A percentile compares a stretch with the other conserved stretches of the same genome.
Evolutionary conservation across 2,113 vertebrate species (phyloP).

Genomic region (Microtus oregoni): DNA sequence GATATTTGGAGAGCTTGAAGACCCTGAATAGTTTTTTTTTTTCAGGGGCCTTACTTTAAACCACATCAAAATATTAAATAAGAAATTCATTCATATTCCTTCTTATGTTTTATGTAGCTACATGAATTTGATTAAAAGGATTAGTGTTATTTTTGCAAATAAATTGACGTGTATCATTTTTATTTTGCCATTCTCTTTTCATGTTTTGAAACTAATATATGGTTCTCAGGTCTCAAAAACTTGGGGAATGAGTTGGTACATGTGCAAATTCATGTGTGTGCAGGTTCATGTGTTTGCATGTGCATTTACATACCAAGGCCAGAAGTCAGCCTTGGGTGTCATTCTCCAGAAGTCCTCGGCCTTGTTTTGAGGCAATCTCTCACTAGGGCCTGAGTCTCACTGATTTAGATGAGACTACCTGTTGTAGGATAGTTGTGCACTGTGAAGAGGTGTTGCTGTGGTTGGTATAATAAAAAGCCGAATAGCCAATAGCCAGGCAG

Average conservation of each 20-base stretch:
- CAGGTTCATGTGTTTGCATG: neutral
- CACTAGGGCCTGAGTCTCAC: neutral
- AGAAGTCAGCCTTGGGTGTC: neutral
- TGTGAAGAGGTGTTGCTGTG: neutral
- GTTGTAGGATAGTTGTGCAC: neutral
- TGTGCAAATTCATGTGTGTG: too few relatives aligned
- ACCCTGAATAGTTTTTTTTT: neutral
- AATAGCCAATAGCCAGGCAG: neutral
- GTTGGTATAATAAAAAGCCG: neutral
- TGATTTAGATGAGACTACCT: neutral
- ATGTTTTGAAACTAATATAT: slow-evolving; percentile 3
- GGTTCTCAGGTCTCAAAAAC: neutral
- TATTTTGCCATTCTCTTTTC: neutral
- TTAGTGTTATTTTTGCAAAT: neutral
- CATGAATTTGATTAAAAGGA: neutral
- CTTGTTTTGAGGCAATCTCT: neutral
- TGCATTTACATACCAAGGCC: neutral
- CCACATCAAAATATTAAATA: neutral
- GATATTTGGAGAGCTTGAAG: slow-evolving; percentile 1
- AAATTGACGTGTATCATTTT: neutral
- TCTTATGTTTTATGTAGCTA: neutral
- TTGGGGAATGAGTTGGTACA: too few relatives aligned
- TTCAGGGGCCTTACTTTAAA: neutral
- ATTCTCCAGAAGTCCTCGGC: neutral
- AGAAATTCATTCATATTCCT: neutral